A percentile compares a stretch with the other conserved stretches of the same genome.
Evolutionary conservation across 2,888 invertebrate species (phyloP).

Genomic region (Sinodicranocentrus sp.): DNA sequence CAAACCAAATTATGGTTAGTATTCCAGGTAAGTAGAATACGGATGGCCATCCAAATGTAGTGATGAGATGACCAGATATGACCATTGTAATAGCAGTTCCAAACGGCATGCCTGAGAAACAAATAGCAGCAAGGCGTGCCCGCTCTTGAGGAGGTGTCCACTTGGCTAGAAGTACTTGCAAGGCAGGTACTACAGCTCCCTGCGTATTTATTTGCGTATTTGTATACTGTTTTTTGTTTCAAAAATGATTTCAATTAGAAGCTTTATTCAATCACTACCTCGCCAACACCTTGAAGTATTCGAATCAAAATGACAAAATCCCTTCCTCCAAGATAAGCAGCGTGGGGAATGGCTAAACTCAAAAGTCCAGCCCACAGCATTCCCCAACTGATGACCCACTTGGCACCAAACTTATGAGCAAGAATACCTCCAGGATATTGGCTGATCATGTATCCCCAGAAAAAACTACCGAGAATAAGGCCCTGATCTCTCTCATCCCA

Average conservation of each 20-base stretch:
- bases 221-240: background rate
- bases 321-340: conserved; percentile 85
- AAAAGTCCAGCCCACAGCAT: conserved; percentile 90
- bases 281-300: conserved; percentile 81
- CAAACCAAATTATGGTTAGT: conserved; percentile 89
- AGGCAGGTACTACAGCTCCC: conserved; percentile 58
- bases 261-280: conserved; percentile 82
- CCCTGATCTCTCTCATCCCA: conserved; percentile 71
- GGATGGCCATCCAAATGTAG: conserved; percentile 90
- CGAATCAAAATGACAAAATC: conserved; percentile 86
- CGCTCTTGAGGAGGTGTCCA: conserved; percentile 70
- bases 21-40: conserved; percentile 92
- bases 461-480: conserved; percentile 82
- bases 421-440: conserved; percentile 90
- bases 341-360: conserved; percentile 88
- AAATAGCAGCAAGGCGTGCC: conserved; percentile 80
- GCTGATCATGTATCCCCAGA: conserved; percentile 90
- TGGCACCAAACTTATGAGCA: conserved; percentile 90
- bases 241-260: background rate
- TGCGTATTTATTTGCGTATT: background rate
- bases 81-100: conserved; percentile 93
- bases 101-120: conserved; percentile 85
- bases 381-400: conserved; percentile 90
- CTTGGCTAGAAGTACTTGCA: conserved; percentile 62
- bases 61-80: conserved; percentile 89